Percentiles rank a stretch among this genome's conserved stretches.
Evolutionary conservation across 2,797 vertebrate genomes (phyloP).

Genomic region (Sphenodon punctatus): DNA sequence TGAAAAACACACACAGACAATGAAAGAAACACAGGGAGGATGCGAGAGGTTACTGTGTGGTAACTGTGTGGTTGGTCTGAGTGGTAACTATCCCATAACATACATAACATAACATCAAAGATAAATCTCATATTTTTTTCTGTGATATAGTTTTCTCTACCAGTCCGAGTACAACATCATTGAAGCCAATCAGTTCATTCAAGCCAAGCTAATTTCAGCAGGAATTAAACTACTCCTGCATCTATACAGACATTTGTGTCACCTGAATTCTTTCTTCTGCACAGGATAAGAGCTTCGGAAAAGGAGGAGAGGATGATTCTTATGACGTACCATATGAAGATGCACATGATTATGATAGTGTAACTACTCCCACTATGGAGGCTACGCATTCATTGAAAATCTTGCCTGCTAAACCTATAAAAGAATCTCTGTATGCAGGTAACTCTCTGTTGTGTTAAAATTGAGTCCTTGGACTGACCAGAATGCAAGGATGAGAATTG

Average conservation of each 20-base stretch:
- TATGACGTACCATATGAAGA: background rate
- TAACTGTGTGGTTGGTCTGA: no score
- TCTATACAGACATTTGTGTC: background rate
- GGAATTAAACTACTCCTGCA: background rate
- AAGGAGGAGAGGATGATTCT: background rate
- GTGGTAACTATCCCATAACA: no score
- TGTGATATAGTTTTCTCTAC: no score
- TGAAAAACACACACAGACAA: no score
- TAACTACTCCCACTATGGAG: conserved; percentile 16
- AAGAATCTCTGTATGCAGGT: conserved; percentile 76
- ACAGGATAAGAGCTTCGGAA: conserved; percentile 44
- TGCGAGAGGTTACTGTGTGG: no score
- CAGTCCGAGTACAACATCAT: no score
- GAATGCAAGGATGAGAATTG: background rate
- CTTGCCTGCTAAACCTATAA: conserved; percentile 63
- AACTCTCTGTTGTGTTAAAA: background rate
- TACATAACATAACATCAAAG: no score
- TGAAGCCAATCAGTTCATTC: background rate
- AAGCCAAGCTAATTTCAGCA: background rate
- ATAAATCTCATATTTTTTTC: no score
- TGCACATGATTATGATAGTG: conserved; percentile 56
- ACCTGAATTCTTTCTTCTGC: background rate
- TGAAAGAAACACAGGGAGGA: no score
- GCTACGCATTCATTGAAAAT: conserved; percentile 39
- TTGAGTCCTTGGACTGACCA: background rate